phyloP scores from a whole-genome alignment of 2,888 invertebrate genomes.

The Cryptocheilus praepositus region DNA sequence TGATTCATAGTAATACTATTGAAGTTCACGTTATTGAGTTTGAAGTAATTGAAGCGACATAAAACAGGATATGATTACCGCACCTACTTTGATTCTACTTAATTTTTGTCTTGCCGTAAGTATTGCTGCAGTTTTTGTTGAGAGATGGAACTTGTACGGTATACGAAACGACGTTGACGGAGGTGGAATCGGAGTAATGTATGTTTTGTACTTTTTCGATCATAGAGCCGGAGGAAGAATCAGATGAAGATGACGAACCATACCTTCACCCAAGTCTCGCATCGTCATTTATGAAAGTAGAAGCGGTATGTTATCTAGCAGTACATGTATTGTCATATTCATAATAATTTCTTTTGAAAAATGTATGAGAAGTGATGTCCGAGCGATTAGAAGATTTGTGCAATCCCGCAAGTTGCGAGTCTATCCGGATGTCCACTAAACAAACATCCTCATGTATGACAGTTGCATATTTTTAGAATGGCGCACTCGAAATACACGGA shows the following conservation, averaged over 20 bases:
- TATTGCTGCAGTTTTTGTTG: constrained; percentile 55
- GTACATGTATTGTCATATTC: constrained; percentile 13
- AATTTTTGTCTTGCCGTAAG: constrained; percentile 67
- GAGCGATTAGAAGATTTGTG: constrained; percentile 26
- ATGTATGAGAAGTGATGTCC: constrained; percentile 23
- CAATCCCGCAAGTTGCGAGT: constrained; percentile 20
- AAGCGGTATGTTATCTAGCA: constrained; percentile 79
- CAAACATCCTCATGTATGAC: constrained; percentile 17
- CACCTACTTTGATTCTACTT: constrained; percentile 70
- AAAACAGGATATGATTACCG: constrained; percentile 68
- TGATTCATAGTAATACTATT: constrained; percentile 51
- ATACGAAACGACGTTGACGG: constrained; percentile 31
- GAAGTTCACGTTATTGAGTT: constrained; percentile 60
- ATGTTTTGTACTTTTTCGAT: constrained; percentile 43
- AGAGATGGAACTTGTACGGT: constrained; percentile 34
- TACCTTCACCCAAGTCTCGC: constrained; percentile 91
- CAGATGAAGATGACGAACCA: constrained; percentile 79
- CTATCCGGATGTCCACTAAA: constrained; percentile 20
- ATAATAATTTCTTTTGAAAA: constrained; percentile 30
- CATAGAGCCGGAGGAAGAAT: constrained; percentile 71
- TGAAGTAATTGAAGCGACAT: constrained; percentile 64
- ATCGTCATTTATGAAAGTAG: constrained; percentile 78
- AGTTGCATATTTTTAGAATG: constrained; percentile 27
- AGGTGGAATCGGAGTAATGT: constrained; percentile 10
- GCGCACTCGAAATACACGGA: constrained; percentile 21